phyloP scores from a whole-genome alignment of 2,888 invertebrate species.

The Acleris emargana region DNA sequence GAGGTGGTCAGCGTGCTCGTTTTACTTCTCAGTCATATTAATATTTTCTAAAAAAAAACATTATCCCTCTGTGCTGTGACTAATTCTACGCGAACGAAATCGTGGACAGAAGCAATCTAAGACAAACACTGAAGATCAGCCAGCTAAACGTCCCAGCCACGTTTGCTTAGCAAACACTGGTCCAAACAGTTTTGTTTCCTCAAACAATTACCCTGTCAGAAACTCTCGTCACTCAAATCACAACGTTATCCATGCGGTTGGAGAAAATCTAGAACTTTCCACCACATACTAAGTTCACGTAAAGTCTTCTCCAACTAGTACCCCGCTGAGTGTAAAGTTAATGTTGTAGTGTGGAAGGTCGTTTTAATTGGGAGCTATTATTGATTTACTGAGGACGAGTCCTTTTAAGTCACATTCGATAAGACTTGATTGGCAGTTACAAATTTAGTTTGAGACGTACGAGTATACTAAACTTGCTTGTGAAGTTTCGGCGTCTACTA shows the following conservation, averaged over 20 bases:
- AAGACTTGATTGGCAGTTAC: conserved; percentile 10
- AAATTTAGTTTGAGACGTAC: conserved; percentile 9
- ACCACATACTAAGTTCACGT: neutral
- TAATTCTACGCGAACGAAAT: no score
- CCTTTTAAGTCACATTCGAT: conserved; percentile 26
- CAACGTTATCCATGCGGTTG: conserved; percentile 17
- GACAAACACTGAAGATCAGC: neutral
- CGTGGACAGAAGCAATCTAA: no score
- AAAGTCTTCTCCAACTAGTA: neutral
- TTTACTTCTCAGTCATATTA: no score
- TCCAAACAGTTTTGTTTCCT: conserved; percentile 29
- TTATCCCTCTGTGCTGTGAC: no score
- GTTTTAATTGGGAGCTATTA: conserved; percentile 24
- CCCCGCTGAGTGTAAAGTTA: neutral
- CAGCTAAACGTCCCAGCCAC: neutral
- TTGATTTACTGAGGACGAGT: conserved; percentile 23
- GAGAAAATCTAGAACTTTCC: conserved; percentile 5
- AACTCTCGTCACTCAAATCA: conserved; percentile 9
- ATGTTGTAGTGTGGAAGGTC: conserved; percentile 1
- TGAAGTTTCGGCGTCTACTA: neutral
- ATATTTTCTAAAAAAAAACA: no score
- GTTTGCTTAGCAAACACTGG: conserved; percentile 15
- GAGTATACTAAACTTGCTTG: neutral
- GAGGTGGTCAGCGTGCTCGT: no score
- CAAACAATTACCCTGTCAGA: conserved; percentile 27